These are phyloP conservation scores for Chaenodraco wilsoni DNA, from an alignment of 2,797 vertebrate species.

Conservation along the genomic window DNA sequence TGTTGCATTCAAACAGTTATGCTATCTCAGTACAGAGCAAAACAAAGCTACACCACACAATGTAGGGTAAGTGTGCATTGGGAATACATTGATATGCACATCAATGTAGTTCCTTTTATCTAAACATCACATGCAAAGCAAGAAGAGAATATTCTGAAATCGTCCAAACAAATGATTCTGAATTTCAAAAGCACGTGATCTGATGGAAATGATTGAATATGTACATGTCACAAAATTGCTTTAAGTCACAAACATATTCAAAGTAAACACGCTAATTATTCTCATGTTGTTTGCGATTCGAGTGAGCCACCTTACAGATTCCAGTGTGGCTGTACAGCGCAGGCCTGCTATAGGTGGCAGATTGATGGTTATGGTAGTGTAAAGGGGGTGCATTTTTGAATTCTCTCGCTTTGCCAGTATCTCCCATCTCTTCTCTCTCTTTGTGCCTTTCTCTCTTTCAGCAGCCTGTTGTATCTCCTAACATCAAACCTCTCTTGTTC, in stretches of 20 bases:
- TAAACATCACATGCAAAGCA: slow-evolving; percentile 17
- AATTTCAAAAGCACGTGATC: slow-evolving; percentile 20
- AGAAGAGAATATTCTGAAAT: neutral
- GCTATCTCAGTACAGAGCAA: slow-evolving; percentile 31
- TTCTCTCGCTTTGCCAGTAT: slow-evolving; percentile 47
- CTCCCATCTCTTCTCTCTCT: slow-evolving; percentile 41
- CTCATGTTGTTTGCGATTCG: slow-evolving; percentile 65
- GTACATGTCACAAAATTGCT: slow-evolving; percentile 27
- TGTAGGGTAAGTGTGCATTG: slow-evolving; percentile 33
- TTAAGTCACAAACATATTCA: slow-evolving; percentile 27
- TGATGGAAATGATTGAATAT: slow-evolving; percentile 18
- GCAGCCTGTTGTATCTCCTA: slow-evolving; percentile 67
- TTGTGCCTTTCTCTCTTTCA: slow-evolving; percentile 54
- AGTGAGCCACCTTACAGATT: slow-evolving; percentile 68
- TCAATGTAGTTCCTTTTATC: slow-evolving; percentile 35
- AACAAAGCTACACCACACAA: slow-evolving; percentile 14
- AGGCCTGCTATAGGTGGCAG: slow-evolving; percentile 69
- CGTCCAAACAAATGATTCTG: slow-evolving; percentile 29
- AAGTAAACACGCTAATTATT: slow-evolving; percentile 50
- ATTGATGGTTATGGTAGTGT: slow-evolving; percentile 75
- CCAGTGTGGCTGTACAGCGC: slow-evolving; percentile 64
- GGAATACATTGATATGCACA: slow-evolving; percentile 40
- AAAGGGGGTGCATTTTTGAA: slow-evolving; percentile 66
- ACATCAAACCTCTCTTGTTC: slow-evolving; percentile 78
- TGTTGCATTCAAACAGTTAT: slow-evolving; percentile 37